Evolutionary conservation across 2,113 vertebrate genomes (phyloP), one percentile per base, ranked within the genome.

Genomic region (Thalassarche chlororhynchos): DNA sequence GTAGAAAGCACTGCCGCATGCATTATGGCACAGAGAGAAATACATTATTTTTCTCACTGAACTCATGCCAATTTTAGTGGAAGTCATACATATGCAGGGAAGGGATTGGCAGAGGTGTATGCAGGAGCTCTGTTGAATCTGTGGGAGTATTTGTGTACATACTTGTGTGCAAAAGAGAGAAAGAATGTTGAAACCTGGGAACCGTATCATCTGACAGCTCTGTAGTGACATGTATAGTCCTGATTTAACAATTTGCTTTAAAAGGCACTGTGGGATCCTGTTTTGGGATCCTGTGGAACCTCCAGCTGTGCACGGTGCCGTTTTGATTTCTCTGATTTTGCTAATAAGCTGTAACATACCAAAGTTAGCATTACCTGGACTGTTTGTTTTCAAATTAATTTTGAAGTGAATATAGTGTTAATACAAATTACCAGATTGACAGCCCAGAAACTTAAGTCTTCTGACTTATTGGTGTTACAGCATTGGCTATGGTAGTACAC

Each of bases 141-240:
- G 89, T 97, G 87, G 93, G 96, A 95, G 93, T 95, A 62, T 89
- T 96, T 96, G 93, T 97, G 95, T 97, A 93, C 1, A 0, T 93
- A 86, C 51, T 95, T 84, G 55, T 77, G 76, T 68, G 79, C 62
- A 86, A 81, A 91, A 95, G 78, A 93, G 57, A 93, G 72, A 92
- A 21, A 82, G 40, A 88, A 77, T 91, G 74, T 93, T 89, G 81
- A 95, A 97, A 96, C 78, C 87, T 91, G 75, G 46, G 70, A 96
- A 58, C 70, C 2, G 2, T 61, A 38, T 90, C 5, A 10, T 93
- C 84, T 96, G 89, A 80, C 91, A 96, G 89, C 54, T 91, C 75
- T 90, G 75, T 62, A 85, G 71, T 91, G 87, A 77, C 89, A 85
- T 70, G 23, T 34, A 40, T 16, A 74, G 71, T 36, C 23, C 58